Conservation (phyloP, 2,888 invertebrate species). For the Lasius platythorax region DNA sequence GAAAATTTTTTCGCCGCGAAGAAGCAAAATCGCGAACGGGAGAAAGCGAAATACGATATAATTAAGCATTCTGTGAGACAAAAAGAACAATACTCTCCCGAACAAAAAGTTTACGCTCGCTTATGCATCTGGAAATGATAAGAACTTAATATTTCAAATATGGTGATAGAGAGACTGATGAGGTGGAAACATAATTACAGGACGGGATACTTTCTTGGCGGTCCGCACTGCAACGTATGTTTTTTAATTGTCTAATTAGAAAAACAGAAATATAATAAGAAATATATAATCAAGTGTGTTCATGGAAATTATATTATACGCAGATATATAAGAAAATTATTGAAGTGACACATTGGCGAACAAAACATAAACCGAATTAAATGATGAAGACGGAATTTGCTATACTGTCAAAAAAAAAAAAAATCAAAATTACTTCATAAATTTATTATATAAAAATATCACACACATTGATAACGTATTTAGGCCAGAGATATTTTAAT, state of each 20-base stretch:
- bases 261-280: not conserved
- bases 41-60: conserved; percentile 13
- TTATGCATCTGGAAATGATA: conserved; percentile 47
- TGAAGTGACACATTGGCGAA: not conserved
- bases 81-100: not conserved
- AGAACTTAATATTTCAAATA: conserved; percentile 29
- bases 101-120: conserved; percentile 35
- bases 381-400: not conserved
- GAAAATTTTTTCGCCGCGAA: not conserved
- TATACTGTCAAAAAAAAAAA: not conserved
- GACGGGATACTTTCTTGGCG: conserved; percentile 8
- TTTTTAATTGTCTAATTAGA: not conserved
- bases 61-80: conserved; percentile 27
- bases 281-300: not conserved
- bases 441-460: not conserved
- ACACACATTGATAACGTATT: not conserved
- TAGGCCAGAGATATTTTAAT: not conserved
- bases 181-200: not conserved
- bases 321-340: not conserved
- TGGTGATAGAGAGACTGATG: conserved; percentile 17
- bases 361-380: not conserved
- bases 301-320: not conserved
- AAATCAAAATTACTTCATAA: conserved; percentile 6
- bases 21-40: not conserved
- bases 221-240: conserved; percentile 14